These are phyloP conservation scores for Pyrrhopygopsis socrates DNA, from an alignment of 2,888 invertebrate genomes.

Conservation along the genomic window DNA sequence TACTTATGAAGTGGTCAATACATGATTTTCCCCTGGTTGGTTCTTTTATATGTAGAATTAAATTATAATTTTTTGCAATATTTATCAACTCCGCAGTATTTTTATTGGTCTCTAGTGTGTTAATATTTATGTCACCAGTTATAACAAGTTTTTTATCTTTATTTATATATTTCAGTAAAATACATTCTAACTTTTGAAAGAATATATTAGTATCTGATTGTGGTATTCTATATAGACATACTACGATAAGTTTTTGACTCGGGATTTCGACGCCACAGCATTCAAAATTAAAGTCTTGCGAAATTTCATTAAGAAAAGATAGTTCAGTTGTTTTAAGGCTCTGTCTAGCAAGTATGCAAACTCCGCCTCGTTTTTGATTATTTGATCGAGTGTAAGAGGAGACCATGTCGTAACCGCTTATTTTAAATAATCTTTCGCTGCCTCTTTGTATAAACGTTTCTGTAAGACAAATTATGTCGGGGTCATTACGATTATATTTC, in stretches of 20 bases:
- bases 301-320: background rate
- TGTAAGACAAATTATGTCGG: background rate
- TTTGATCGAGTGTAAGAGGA: background rate
- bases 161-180: background rate
- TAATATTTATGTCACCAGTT: background rate
- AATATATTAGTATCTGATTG: background rate
- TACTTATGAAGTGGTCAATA: too few relatives aligned
- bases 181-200: background rate
- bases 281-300: background rate
- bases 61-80: background rate
- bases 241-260: background rate
- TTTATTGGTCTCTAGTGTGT: background rate
- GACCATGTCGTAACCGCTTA: background rate
- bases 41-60: background rate
- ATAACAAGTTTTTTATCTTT: background rate
- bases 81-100: background rate
- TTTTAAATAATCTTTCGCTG: background rate
- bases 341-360: background rate
- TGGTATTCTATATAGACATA: conserved; percentile 12
- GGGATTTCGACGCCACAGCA: background rate
- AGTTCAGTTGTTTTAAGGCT: background rate
- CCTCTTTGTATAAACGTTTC: conserved; percentile 8
- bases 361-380: too few relatives aligned
- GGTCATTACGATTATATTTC: background rate
- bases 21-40: background rate